Evolutionary conservation across 2,888 invertebrate species (phyloP).

Genomic region (Eupithecia inturbata): DNA sequence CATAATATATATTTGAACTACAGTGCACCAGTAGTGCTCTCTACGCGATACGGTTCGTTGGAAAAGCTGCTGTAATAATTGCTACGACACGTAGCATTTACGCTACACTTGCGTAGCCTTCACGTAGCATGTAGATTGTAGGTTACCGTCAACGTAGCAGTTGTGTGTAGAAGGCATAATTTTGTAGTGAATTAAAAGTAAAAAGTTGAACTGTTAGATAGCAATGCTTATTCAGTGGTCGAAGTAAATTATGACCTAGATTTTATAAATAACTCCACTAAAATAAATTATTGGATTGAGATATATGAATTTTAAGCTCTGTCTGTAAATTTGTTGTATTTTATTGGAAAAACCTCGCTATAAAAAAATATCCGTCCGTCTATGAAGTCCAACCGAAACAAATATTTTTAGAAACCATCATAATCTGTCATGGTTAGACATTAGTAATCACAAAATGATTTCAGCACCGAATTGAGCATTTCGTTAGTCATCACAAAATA

Average conservation of each 20-base stretch:
- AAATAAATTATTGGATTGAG: too few species aligned
- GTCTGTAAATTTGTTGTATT: neutral
- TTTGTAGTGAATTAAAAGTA: neutral
- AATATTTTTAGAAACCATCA: too few species aligned
- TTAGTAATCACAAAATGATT: too few species aligned
- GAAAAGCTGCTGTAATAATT: slow-evolving; percentile 6
- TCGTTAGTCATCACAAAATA: too few species aligned
- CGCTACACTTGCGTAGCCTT: slow-evolving; percentile 17
- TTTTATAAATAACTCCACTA: too few species aligned
- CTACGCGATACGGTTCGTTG: neutral
- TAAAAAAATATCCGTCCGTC: too few species aligned
- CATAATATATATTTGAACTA: neutral
- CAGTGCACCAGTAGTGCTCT: neutral
- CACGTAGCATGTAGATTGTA: slow-evolving; percentile 20
- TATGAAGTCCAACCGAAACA: too few species aligned
- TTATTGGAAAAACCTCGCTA: neutral
- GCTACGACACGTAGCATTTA: slow-evolving; percentile 21
- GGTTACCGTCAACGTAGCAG: neutral
- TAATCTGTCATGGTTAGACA: too few species aligned
- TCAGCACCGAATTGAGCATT: too few species aligned
- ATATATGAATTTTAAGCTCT: neutral
- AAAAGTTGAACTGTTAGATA: neutral
- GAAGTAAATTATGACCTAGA: too few species aligned
- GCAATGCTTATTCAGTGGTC: too few species aligned
- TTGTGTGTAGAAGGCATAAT: neutral